Conservation (phyloP, 2,888 invertebrate genomes). For the Mythimna impura region DNA sequence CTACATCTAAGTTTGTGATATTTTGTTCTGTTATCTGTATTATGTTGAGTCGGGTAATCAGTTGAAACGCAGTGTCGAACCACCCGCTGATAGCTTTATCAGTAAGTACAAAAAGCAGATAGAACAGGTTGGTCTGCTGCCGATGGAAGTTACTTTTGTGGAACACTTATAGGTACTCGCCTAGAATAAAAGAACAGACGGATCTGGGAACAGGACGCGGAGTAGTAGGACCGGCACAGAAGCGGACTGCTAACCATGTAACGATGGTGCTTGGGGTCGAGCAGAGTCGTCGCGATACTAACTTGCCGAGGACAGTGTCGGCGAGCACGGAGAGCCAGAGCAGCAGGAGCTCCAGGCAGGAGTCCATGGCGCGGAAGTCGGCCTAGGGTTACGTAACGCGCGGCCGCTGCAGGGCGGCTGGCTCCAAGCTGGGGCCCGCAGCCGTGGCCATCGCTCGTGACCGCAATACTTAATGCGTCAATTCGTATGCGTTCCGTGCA, state of each 20-base stretch:
- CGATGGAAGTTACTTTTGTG: neutral
- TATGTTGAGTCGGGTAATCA: slow-evolving; percentile 22
- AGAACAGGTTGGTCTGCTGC: neutral
- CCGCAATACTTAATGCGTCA: slow-evolving; percentile 62
- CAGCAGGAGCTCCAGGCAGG: slow-evolving; percentile 72
- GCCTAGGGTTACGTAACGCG: slow-evolving; percentile 22
- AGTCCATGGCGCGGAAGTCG: slow-evolving; percentile 57
- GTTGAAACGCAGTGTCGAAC: slow-evolving; percentile 15
- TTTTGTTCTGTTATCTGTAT: slow-evolving; percentile 9
- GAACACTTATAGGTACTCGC: neutral
- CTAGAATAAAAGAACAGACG: neutral
- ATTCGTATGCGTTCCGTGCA: slow-evolving; percentile 56
- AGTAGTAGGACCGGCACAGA: neutral
- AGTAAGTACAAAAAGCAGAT: slow-evolving; percentile 3
- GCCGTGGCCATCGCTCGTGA: slow-evolving; percentile 64
- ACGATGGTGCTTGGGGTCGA: neutral
- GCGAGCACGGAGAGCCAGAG: slow-evolving; percentile 74
- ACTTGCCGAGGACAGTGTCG: slow-evolving; percentile 73
- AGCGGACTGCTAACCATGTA: neutral
- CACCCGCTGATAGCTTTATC: slow-evolving; percentile 43
- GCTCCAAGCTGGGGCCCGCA: slow-evolving; percentile 16
- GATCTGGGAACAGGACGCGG: neutral
- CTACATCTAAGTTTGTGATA: neutral
- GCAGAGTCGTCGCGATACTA: slow-evolving; percentile 63
- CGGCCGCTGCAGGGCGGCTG: slow-evolving; percentile 2